These are phyloP conservation scores for Parnassius smintheus DNA, from an alignment of 2,888 invertebrate species.

Conservation along the genomic window DNA sequence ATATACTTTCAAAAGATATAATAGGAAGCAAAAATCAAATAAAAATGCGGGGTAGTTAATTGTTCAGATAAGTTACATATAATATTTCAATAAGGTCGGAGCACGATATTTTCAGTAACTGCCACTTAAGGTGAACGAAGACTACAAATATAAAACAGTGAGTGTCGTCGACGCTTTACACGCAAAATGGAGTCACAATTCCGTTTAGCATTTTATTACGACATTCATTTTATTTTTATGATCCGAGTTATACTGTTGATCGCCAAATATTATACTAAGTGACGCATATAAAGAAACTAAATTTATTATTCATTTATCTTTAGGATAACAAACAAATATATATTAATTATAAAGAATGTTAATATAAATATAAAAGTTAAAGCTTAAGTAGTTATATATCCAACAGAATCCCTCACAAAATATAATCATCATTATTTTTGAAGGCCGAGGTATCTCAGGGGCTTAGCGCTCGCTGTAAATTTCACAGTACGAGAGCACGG, in stretches of 20 bases:
- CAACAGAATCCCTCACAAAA: too few species aligned
- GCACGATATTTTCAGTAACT: constrained; percentile 25
- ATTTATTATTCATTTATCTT: too few species aligned
- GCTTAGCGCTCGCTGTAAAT: too few species aligned
- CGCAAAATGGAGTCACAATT: constrained; percentile 51
- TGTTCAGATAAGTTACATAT: not conserved
- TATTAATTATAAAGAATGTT: too few species aligned
- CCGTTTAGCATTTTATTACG: constrained; percentile 47
- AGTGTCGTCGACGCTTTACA: constrained; percentile 38
- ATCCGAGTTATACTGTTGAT: constrained; percentile 43
- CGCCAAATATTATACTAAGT: constrained; percentile 12
- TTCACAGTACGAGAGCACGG: too few species aligned
- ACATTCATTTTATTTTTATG: constrained; percentile 54
- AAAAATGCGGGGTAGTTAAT: not conserved
- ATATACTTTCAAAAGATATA: not conserved
- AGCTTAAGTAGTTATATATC: too few species aligned
- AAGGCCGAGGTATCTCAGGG: too few species aligned
- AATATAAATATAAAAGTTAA: too few species aligned
- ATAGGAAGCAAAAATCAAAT: not conserved
- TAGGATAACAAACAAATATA: too few species aligned
- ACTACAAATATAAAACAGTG: constrained; percentile 36
- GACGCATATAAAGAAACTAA: too few species aligned
- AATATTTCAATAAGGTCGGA: constrained; percentile 1
- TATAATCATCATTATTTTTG: too few species aligned
- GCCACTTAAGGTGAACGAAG: constrained; percentile 36